Percentiles rank a stretch among this genome's conserved stretches.
phyloP scores from a whole-genome alignment of 2,113 vertebrate genomes.

The Sminthopsis crassicaudata region DNA sequence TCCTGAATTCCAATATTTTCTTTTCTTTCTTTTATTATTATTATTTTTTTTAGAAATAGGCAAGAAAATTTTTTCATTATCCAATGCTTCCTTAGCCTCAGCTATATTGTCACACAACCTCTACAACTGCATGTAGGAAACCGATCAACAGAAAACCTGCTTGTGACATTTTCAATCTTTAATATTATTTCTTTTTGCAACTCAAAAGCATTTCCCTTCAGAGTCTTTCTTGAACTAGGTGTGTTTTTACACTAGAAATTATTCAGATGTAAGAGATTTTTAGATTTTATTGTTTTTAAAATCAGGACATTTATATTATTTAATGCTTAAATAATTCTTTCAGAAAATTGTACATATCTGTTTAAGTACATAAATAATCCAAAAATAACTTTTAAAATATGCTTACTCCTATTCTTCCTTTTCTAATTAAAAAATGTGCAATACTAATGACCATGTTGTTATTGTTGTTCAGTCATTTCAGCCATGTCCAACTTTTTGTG shows the following conservation, averaged over 20 bases:
- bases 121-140: neutral
- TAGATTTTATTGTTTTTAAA: neutral
- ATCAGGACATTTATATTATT: neutral
- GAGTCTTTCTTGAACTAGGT: neutral
- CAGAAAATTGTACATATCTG: neutral
- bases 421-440: neutral
- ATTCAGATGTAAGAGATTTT: slow-evolving; percentile 14
- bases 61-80: neutral
- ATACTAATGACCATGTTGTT: neutral
- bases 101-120: neutral
- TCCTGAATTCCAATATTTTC: neutral
- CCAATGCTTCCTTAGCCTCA: neutral
- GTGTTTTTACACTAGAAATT: neutral
- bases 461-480: neutral
- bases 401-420: neutral
- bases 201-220: neutral
- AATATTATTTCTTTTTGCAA: neutral
- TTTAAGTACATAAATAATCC: neutral
- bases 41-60: neutral
- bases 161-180: neutral
- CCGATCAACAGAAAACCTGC: neutral
- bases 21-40: neutral
- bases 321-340: neutral
- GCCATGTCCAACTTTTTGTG: neutral
- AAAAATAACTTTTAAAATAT: neutral